A percentile compares a stretch with the other conserved stretches of the same genome.
phyloP scores from a whole-genome alignment of 2,113 vertebrate species.

The Peromyscus maniculatus region DNA sequence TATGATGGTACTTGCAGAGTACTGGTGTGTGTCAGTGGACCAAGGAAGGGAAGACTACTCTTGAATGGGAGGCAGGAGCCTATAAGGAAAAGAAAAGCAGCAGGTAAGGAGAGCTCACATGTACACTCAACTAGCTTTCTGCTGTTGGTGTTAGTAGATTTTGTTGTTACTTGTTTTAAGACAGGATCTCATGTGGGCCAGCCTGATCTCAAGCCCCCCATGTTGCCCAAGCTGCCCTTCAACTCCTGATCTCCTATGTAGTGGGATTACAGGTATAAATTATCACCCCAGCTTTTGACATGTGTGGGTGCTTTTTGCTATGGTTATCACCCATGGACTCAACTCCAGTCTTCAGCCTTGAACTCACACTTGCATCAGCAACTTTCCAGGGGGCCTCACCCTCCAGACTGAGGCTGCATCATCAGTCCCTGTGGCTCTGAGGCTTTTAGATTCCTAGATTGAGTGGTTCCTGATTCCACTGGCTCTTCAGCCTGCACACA shows the following conservation, averaged over 20 bases:
- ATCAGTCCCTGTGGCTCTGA: background rate
- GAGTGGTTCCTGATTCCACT: background rate
- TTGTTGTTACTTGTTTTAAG: background rate
- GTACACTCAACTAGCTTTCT: background rate
- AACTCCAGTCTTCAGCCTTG: background rate
- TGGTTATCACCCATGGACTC: too few species aligned
- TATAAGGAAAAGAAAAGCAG: background rate
- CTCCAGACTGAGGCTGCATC: background rate
- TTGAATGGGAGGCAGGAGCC: too few species aligned
- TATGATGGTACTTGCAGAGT: background rate
- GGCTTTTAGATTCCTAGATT: background rate
- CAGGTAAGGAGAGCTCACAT: background rate
- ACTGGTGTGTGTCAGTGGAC: background rate
- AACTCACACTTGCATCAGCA: background rate
- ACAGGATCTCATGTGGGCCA: background rate
- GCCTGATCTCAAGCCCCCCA: background rate
- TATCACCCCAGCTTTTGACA: background rate
- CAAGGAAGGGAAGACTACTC: background rate
- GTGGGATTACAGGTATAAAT: background rate
- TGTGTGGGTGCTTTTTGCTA: background rate
- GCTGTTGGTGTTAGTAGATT: background rate
- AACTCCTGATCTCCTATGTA: background rate
- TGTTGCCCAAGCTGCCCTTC: background rate
- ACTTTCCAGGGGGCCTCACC: background rate
- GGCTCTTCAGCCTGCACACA: background rate